phyloP scores from a whole-genome alignment of 2,797 vertebrate species.

The Loriculus beryllinus region DNA sequence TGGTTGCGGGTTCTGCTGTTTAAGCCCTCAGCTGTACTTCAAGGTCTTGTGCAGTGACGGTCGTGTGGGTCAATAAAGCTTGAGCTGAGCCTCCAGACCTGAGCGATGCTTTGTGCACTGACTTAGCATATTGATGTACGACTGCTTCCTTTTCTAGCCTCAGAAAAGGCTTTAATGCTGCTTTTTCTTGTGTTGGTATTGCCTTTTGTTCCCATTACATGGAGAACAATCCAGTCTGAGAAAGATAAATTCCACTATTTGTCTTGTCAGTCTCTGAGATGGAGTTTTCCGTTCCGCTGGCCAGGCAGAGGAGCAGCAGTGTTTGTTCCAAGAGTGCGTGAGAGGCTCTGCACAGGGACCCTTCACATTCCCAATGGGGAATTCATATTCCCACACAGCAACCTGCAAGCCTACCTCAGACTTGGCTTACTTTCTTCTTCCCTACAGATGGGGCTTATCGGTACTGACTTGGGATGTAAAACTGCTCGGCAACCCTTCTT shows the following conservation, averaged over 20 bases:
- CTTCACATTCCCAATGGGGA: not conserved
- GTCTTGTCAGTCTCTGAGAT: conserved; percentile 54
- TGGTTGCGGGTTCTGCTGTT: not conserved
- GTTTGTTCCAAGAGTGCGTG: fast-evolving
- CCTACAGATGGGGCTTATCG: not conserved
- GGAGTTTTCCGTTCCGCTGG: conserved; percentile 11
- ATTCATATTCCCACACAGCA: not conserved
- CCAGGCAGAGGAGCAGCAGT: not conserved
- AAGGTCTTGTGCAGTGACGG: conserved; percentile 7
- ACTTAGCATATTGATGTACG: conserved; percentile 18
- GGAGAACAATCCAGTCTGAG: conserved; percentile 10
- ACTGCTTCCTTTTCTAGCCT: not conserved
- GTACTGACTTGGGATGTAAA: not conserved
- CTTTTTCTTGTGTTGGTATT: not conserved
- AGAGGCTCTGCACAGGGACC: not conserved
- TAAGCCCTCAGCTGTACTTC: not conserved
- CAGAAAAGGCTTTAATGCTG: not conserved
- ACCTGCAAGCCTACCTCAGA: not conserved
- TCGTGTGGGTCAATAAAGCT: conserved; percentile 2
- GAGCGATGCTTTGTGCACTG: not conserved
- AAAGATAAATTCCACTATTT: conserved; percentile 63
- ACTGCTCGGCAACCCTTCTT: not conserved
- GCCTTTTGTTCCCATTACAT: conserved; percentile 32
- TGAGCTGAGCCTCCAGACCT: not conserved
- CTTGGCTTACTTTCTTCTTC: not conserved